These are phyloP conservation scores for Phortica okadai DNA, from an alignment of 2,888 invertebrate genomes.

Conservation along the genomic window DNA sequence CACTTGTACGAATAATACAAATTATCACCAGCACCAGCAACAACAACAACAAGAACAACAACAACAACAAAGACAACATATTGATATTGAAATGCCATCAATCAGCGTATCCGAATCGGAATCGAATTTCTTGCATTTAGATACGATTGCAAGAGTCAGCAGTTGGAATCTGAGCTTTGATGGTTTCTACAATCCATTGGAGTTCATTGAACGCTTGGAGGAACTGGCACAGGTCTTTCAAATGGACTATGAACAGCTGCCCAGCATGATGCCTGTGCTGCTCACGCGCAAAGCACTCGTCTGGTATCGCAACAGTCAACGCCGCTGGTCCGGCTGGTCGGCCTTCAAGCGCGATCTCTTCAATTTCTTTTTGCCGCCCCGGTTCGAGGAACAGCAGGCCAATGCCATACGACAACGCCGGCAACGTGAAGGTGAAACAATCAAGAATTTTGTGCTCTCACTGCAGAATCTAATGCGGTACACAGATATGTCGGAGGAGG, in stretches of 20 bases:
- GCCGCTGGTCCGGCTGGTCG: conserved; percentile 12
- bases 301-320: conserved; percentile 28
- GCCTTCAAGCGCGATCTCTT: conserved; percentile 22
- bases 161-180: conserved; percentile 6
- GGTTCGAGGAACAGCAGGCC: not conserved
- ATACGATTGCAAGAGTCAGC: not conserved
- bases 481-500: conserved; percentile 1
- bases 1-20: no score
- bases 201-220: conserved; percentile 27
- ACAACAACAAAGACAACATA: conserved; percentile 19
- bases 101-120: not conserved
- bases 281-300: conserved; percentile 11
- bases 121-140: not conserved
- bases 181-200: conserved; percentile 15
- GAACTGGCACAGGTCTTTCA: conserved; percentile 15
- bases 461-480: conserved; percentile 33
- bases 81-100: not conserved
- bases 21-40: conserved; percentile 18
- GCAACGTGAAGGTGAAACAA: conserved; percentile 15
- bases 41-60: conserved; percentile 32
- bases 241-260: not conserved
- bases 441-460: conserved; percentile 21
- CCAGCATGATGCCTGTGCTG: conserved; percentile 23
- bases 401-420: not conserved
- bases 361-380: conserved; percentile 21